These are phyloP conservation scores for Drosophila imparisetae DNA, from an alignment of 2,888 invertebrate genomes.

Conservation along the genomic window DNA sequence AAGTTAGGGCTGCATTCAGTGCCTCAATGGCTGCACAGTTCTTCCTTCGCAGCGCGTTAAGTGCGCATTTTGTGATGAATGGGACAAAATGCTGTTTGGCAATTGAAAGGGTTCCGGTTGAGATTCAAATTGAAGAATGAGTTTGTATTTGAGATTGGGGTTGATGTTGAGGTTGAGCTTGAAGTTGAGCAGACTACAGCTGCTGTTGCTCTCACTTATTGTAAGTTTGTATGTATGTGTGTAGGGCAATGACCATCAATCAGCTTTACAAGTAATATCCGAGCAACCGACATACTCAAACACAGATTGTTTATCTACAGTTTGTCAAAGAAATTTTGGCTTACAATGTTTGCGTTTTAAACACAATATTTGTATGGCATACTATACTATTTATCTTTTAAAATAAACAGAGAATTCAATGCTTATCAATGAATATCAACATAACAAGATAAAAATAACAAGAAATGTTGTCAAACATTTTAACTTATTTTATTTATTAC, in stretches of 20 bases:
- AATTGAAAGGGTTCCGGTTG: slow-evolving; percentile 41
- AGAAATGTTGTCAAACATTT: background rate
- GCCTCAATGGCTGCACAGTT: slow-evolving; percentile 34
- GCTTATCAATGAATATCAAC: too few relatives aligned
- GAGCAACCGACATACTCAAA: slow-evolving; percentile 6
- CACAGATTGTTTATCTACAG: slow-evolving; percentile 5
- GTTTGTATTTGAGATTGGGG: background rate
- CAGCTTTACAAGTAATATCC: slow-evolving; percentile 11
- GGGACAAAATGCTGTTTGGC: slow-evolving; percentile 51
- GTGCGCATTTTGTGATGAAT: slow-evolving; percentile 68
- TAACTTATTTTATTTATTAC: background rate
- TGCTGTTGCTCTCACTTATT: slow-evolving; percentile 18
- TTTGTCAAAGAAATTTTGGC: slow-evolving; percentile 1
- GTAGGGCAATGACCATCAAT: slow-evolving; percentile 19
- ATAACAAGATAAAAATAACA: background rate
- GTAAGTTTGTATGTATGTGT: background rate
- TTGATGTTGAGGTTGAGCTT: slow-evolving; percentile 17
- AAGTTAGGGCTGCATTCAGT: slow-evolving; percentile 33
- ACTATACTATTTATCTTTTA: background rate
- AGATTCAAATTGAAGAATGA: slow-evolving; percentile 12
- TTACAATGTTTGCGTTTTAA: background rate
- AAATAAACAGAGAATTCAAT: background rate
- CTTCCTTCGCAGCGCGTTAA: slow-evolving; percentile 66
- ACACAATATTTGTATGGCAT: background rate
- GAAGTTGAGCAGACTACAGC: slow-evolving; percentile 4